Evolutionary conservation across 1,140 invertebrate genomes (phyloP).

Genomic region (Babylonia areolata): DNA sequence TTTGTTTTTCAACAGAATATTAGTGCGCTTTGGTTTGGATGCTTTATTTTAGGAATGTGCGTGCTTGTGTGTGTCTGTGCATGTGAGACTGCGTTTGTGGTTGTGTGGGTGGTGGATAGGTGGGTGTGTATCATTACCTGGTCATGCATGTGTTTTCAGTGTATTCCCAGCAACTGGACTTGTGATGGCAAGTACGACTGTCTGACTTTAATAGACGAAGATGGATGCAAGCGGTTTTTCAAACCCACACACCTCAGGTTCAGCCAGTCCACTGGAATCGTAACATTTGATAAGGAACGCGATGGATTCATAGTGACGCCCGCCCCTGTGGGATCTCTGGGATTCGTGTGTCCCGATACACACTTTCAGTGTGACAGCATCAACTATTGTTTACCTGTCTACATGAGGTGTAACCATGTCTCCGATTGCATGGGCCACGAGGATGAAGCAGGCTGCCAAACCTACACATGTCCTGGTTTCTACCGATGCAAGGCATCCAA

Average conservation of each 20-base stretch:
- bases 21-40: no score
- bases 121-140: no score
- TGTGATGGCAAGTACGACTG: neutral
- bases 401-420: conserved; percentile 23
- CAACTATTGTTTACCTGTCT: neutral
- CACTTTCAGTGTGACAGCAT: neutral
- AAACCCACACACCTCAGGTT: neutral
- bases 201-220: no score
- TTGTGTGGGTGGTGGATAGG: no score
- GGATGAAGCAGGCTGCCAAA: conserved; percentile 3
- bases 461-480: conserved; percentile 38
- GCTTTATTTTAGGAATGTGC: no score
- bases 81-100: no score
- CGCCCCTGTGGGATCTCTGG: no score
- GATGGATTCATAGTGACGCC: no score
- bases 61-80: no score
- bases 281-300: neutral
- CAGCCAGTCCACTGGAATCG: neutral
- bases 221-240: neutral
- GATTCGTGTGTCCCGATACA: neutral
- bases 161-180: neutral
- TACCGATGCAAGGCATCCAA: conserved; percentile 28
- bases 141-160: neutral
- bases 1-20: no score
- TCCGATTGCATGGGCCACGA: conserved; percentile 12